These are phyloP conservation scores for Atrina japonica DNA, from an alignment of 2,888 invertebrate genomes.

Conservation along the genomic window DNA sequence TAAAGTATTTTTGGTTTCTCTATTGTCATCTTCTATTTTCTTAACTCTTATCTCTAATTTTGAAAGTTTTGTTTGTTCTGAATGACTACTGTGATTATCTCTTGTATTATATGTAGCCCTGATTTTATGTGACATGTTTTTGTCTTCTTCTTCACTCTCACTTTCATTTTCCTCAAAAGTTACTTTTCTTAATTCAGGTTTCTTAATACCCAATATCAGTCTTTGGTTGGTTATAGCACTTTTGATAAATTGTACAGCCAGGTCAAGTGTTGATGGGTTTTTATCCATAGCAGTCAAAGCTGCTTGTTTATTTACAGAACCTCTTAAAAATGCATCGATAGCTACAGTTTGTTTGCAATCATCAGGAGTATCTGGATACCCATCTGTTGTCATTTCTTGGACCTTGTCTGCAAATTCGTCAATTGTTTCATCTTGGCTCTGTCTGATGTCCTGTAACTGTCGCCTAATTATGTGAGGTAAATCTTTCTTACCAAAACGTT, in stretches of 20 bases:
- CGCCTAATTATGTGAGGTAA: constrained; percentile 18
- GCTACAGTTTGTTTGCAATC: constrained; percentile 12
- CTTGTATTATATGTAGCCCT: too few relatives aligned
- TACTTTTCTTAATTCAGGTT: too few relatives aligned
- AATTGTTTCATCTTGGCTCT: constrained; percentile 7
- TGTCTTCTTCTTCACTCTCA: too few relatives aligned
- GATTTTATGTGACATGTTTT: too few relatives aligned
- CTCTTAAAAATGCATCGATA: constrained; percentile 21
- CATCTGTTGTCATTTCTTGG: constrained; percentile 26
- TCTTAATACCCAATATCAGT: too few relatives aligned
- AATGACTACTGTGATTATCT: too few relatives aligned
- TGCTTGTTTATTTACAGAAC: constrained; percentile 19
- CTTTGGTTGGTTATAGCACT: constrained; percentile 20
- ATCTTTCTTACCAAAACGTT: constrained; percentile 20
- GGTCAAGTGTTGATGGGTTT: constrained; percentile 18
- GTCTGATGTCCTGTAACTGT: constrained; percentile 26
- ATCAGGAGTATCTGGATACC: constrained; percentile 7
- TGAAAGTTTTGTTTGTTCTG: too few relatives aligned
- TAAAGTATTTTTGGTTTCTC: too few relatives aligned
- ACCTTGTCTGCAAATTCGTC: constrained; percentile 34
- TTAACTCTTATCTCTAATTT: too few relatives aligned
- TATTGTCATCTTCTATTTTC: too few relatives aligned
- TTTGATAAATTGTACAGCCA: constrained; percentile 19
- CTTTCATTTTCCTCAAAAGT: too few relatives aligned
- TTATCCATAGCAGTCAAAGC: constrained; percentile 31